Evolutionary conservation across 2,888 invertebrate genomes (phyloP).

Genomic region (Petrophora chlorosata): DNA sequence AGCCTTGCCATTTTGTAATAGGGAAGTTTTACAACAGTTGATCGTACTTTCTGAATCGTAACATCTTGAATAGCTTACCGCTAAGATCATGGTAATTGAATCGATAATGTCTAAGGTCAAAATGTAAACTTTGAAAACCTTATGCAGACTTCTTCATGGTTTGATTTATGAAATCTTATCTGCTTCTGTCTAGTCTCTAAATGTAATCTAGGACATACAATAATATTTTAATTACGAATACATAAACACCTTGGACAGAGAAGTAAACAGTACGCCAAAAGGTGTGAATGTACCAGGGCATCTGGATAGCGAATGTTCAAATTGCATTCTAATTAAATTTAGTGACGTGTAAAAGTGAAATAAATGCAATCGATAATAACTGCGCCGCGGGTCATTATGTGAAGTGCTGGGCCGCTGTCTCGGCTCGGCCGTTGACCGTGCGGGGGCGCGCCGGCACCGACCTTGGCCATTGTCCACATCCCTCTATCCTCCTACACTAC

Average conservation of each 20-base stretch:
- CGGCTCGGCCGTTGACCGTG: slow-evolving; percentile 74
- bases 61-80: too few species aligned
- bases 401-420: slow-evolving; percentile 64
- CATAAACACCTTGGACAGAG: slow-evolving; percentile 18
- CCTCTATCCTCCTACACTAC: slow-evolving; percentile 39
- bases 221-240: slow-evolving; percentile 12
- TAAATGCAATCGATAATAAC: slow-evolving; percentile 71
- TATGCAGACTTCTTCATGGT: too few species aligned
- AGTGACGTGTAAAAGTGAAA: slow-evolving; percentile 61
- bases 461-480: slow-evolving; percentile 62
- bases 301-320: slow-evolving; percentile 16
- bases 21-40: too few species aligned
- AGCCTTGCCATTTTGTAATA: background rate
- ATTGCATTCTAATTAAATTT: slow-evolving; percentile 58
- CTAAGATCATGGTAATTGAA: too few species aligned
- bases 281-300: slow-evolving; percentile 16
- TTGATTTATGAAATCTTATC: too few species aligned
- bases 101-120: too few species aligned
- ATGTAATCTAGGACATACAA: background rate
- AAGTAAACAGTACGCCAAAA: slow-evolving; percentile 20
- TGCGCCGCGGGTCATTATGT: slow-evolving; percentile 62
- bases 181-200: background rate
- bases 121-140: too few species aligned
- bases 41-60: too few species aligned
- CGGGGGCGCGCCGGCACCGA: slow-evolving; percentile 65